Base-by-base conservation (phyloP, 2,888 invertebrate species). In the Volucella zonaria region DNA sequence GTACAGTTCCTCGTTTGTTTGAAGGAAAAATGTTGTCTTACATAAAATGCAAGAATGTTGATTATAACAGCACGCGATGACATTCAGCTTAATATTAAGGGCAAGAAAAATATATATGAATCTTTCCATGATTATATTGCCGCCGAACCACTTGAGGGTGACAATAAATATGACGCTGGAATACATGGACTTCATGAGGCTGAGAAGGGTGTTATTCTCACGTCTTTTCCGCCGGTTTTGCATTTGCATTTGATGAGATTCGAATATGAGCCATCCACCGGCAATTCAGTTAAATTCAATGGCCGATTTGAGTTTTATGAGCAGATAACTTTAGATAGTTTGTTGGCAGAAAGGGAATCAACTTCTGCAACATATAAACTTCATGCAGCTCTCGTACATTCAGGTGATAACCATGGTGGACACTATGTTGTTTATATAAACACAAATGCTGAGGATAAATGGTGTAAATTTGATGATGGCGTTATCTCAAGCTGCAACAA, bases 371-470 rank as follows among this genome's bases (percentile, higher is more conserved):
- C 95, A 90, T 98, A 98, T 91, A 96, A 97, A n/a, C 93, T 98
- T 61, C 98, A 98, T 90, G 98, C 98, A 31, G 98, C 99, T 64
- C 93, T 99, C 82, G 99, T 99, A 40, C 99, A 99, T 92, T 98
- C 97, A 77, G 99, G 98, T 0, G 99, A 99, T 92, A 99, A 99
- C 93, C 98, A 98, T 90, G 98, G 98, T 8, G 99, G 99, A 2
- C 99, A 99, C 92, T 99, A 99, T 92, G 98, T 99, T 68, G 98
- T 98, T 73, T 99, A 98, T 92, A 98, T 99, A 89, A 98, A 98
- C 93, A 98, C 99, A 1, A 95, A 95, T 89, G 97, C 97, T 51
- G 97, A 97, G 90, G 96, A 96, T 88, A 96, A 95, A 94, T 96
- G 96, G 92, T 90, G 90, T 88, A 99, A 99, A 92, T 99, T 99